Evolutionary conservation across 2,797 vertebrate genomes (phyloP).

Genomic region (Halcyon chelicuti): DNA sequence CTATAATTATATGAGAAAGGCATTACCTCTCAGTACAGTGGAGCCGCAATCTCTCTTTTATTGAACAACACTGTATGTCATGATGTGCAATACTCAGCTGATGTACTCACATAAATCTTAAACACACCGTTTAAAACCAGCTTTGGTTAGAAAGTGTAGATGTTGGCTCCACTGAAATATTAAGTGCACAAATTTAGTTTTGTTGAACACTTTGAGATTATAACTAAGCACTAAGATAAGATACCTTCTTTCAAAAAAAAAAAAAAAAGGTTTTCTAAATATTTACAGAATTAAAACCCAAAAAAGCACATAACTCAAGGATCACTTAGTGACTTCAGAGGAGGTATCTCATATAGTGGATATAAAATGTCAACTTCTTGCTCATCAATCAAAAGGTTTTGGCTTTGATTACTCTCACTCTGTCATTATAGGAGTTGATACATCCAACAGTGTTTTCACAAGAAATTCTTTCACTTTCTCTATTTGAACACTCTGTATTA

Average conservation of each 20-base stretch:
- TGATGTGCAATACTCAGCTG: not conserved
- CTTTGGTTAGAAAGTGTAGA: not conserved
- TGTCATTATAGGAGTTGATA: slow-evolving; percentile 31
- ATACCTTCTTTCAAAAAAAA: not conserved
- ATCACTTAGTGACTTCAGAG: not conserved
- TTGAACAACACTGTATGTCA: not conserved
- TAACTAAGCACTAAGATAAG: not conserved
- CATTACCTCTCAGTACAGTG: not conserved
- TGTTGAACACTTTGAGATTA: not conserved
- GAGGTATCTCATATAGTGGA: not conserved
- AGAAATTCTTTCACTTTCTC: slow-evolving; percentile 33
- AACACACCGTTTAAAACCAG: not conserved
- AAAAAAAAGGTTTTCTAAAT: not conserved
- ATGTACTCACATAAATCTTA: not conserved
- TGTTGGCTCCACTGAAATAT: not conserved
- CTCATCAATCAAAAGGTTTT: not conserved
- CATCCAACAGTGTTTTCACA: not conserved
- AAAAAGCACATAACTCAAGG: not conserved
- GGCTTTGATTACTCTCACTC: slow-evolving; percentile 31
- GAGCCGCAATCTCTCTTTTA: not conserved
- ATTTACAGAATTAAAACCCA: rapidly evolving
- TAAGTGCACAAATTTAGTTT: not conserved
- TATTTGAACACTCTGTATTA: slow-evolving; percentile 1
- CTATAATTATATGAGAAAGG: not conserved
- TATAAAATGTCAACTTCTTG: not conserved